Percentiles rank a stretch among this genome's conserved stretches.
phyloP scores from a whole-genome alignment of 2,888 invertebrate species.

The Troglohyphantes excavatus region DNA sequence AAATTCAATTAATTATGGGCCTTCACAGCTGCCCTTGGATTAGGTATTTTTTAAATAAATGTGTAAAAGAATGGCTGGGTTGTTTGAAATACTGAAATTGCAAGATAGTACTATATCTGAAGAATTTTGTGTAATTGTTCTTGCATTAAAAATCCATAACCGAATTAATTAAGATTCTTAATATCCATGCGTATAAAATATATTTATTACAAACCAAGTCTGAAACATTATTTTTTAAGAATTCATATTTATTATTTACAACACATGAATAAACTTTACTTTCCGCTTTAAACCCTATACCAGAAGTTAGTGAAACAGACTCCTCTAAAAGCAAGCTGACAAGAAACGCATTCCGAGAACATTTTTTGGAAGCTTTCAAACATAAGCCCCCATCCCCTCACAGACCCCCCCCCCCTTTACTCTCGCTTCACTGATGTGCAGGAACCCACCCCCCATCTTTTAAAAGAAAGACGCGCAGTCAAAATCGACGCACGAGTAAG shows the following conservation, averaged over 20 bases:
- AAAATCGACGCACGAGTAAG: slow-evolving; percentile 36
- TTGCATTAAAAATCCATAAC: too few relatives aligned
- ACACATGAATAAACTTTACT: background rate
- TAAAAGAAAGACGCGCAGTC: slow-evolving; percentile 17
- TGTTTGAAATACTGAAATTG: too few relatives aligned
- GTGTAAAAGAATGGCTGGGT: too few relatives aligned
- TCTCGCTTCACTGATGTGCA: slow-evolving; percentile 35
- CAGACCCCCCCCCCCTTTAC: background rate
- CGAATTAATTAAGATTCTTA: too few relatives aligned
- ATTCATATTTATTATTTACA: background rate
- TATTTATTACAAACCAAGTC: too few relatives aligned
- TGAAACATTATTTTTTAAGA: background rate
- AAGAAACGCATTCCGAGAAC: slow-evolving; percentile 37
- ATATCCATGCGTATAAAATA: too few relatives aligned
- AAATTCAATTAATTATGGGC: too few relatives aligned
- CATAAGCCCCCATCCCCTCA: background rate
- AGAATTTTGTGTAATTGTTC: too few relatives aligned
- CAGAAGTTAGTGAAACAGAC: slow-evolving; percentile 10
- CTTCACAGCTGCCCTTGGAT: too few relatives aligned
- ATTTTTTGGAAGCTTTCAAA: slow-evolving; percentile 34
- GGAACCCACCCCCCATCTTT: slow-evolving; percentile 12
- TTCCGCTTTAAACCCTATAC: background rate
- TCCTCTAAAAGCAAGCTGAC: slow-evolving; percentile 37
- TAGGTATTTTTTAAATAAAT: too few relatives aligned
- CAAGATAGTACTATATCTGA: too few relatives aligned